These are phyloP conservation scores for Neoniphon sammara DNA, from an alignment of 2,797 vertebrate genomes.

Conservation along the genomic window DNA sequence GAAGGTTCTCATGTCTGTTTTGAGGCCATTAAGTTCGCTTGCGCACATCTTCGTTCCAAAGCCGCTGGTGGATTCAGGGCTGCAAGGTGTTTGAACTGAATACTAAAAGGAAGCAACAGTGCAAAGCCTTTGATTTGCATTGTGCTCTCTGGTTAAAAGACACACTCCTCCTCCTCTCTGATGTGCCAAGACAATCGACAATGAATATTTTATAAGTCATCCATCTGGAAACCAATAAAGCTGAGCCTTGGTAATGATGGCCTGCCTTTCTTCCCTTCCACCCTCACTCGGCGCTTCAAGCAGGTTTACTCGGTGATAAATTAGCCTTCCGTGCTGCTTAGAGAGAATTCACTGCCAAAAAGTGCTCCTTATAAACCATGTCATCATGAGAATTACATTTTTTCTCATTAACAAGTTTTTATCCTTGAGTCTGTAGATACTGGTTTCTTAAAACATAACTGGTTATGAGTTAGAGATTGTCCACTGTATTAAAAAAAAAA, in stretches of 20 bases:
- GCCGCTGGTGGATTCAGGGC: constrained; percentile 17
- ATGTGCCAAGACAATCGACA: constrained; percentile 64
- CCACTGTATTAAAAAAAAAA: background rate
- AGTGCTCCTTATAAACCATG: constrained; percentile 17
- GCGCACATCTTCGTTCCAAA: constrained; percentile 13
- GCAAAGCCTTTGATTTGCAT: constrained; percentile 50
- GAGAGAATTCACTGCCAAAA: constrained; percentile 29
- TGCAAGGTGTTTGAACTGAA: constrained; percentile 14
- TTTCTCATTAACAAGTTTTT: constrained; percentile 23
- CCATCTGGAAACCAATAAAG: constrained; percentile 72
- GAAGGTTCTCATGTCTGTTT: constrained; percentile 6
- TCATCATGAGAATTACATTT: constrained; percentile 20
- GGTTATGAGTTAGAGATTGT: background rate
- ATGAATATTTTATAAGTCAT: constrained; percentile 73
- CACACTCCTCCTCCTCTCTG: constrained; percentile 36
- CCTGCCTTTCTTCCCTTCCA: constrained; percentile 30
- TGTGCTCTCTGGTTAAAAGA: constrained; percentile 39
- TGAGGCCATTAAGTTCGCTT: constrained; percentile 13
- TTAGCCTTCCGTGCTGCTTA: constrained; percentile 32
- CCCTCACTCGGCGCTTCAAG: constrained; percentile 29
- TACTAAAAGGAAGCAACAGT: constrained; percentile 21
- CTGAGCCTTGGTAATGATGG: constrained; percentile 42
- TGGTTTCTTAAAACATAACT: constrained; percentile 2
- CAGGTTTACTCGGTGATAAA: constrained; percentile 23
- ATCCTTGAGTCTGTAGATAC: background rate